Conservation (phyloP, 2,888 invertebrate genomes). For the Ferdinandea cuprea region DNA sequence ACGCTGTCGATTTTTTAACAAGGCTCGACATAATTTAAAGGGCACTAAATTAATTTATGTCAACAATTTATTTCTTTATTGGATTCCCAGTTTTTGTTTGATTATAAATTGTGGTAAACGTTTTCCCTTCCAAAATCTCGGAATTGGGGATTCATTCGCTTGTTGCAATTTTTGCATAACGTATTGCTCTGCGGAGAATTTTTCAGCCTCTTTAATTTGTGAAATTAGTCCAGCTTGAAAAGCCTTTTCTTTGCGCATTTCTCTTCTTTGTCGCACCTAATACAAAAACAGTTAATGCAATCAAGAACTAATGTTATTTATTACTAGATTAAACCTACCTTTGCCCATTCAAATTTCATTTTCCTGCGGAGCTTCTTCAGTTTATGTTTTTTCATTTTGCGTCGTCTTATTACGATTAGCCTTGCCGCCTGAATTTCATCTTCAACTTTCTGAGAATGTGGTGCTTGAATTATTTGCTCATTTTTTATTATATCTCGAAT, state of each 20-base stretch:
- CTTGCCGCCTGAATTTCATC: constrained; percentile 87
- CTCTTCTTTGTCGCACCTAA: constrained; percentile 87
- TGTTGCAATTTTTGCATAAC: constrained; percentile 86
- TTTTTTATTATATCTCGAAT: constrained; percentile 72
- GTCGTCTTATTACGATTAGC: constrained; percentile 89
- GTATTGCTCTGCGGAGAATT: constrained; percentile 90
- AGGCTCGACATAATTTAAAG: too few relatives aligned
- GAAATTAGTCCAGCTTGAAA: constrained; percentile 89
- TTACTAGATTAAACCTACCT: too few relatives aligned
- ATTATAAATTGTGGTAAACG: constrained; percentile 88
- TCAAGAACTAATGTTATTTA: too few relatives aligned
- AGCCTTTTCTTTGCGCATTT: constrained; percentile 89
- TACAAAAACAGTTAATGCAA: constrained; percentile 75
- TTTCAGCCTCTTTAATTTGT: constrained; percentile 88
- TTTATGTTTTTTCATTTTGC: constrained; percentile 95
- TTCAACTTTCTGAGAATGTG: constrained; percentile 8
- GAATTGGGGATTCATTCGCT: constrained; percentile 86
- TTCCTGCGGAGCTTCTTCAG: constrained; percentile 90
- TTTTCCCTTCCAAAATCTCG: constrained; percentile 85
- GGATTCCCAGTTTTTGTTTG: constrained; percentile 87
- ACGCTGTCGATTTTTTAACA: too few relatives aligned
- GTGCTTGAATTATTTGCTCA: constrained; percentile 24
- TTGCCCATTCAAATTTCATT: constrained; percentile 90
- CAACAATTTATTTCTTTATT: too few relatives aligned
- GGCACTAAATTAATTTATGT: too few relatives aligned